Percentiles rank a stretch among this genome's conserved stretches.
Conservation (phyloP, 2,113 vertebrate species). For the Peromyscus leucopus region DNA sequence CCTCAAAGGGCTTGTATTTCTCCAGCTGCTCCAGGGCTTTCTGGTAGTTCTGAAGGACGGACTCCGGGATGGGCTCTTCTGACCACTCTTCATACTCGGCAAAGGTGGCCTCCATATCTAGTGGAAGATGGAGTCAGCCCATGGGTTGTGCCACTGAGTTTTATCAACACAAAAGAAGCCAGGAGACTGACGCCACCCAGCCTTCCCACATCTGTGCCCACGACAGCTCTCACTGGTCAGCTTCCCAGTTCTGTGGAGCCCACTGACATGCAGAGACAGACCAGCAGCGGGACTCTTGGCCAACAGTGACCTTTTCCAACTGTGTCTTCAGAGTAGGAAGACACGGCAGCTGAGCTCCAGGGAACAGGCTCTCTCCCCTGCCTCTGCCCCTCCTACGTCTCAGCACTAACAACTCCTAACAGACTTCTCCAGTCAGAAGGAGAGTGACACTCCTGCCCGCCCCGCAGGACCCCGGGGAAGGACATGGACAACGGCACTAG, state of each 20-base stretch:
- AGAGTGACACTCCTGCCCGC: no score
- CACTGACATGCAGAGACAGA: background rate
- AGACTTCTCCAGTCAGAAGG: background rate
- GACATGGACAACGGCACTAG: background rate
- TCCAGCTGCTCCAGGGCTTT: conserved; percentile 93
- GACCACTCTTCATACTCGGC: conserved; percentile 97
- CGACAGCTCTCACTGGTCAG: background rate
- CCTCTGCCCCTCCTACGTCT: background rate
- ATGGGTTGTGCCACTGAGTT: background rate
- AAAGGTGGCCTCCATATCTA: conserved; percentile 96
- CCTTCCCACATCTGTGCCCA: background rate
- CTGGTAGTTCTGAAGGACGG: conserved; percentile 90
- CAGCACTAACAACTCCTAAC: background rate
- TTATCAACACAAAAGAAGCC: background rate
- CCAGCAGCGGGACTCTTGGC: background rate
- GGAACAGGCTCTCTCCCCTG: background rate
- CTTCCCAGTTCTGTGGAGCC: background rate
- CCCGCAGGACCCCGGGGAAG: background rate
- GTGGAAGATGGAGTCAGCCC: conserved; percentile 21
- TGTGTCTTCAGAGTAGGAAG: background rate
- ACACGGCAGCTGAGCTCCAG: background rate
- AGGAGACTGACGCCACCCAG: background rate
- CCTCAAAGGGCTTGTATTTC: conserved; percentile 92
- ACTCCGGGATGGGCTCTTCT: conserved; percentile 90
- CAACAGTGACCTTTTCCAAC: background rate